Evolutionary conservation across 2,888 invertebrate genomes (phyloP), one percentile per base, ranked within the genome.

Genomic region (Cephus pygmeus): DNA sequence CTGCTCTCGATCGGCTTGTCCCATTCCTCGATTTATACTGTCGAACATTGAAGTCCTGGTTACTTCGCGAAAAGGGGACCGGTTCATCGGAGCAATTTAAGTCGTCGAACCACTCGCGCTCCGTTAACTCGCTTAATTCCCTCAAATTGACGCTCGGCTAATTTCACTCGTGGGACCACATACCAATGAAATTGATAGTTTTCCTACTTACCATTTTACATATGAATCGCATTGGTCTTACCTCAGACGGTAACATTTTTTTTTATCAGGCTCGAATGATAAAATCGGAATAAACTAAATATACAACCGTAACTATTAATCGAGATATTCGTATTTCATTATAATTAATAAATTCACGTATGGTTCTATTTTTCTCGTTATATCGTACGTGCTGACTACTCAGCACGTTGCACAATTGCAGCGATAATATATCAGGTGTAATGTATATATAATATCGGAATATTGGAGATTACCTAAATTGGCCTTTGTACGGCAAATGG

Each of bases 401-500:
- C 2, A n/a, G n/a, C n/a, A n/a, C n/a, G n/a, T n/a, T n/a, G n/a
- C n/a, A 56, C 9, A 56, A 56, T 56, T 2, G 56, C 23, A 2
- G 15, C 23, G 23, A 56, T 9, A 56, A 56, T 56, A 1, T 56
- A 56, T 56, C 56, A 6, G 56, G 56, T 56, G 56, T 23, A 56
- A 23, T 56, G 2, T 12, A 35, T 35, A 56, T 56, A 9, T 2
- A 56, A 1, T 56, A 23, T 56, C 12, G 31, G 12, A 12, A 4
- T 34, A 71, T 34, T 12, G 33, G 33, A 87, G 85, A 88, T 87
- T 88, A 87, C 84, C 84, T 83, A 88, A 88, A 88, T 89, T 88
- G 86, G 86, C 84, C 84, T 81, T 81, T 82, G 83, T 78, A 79
- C 82, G 81, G 76, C 78, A 81, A 82, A 79, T 78, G 75, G 81